Evolutionary conservation across 2,113 vertebrate genomes (phyloP).

Genomic region (Pseudopodoces humilis): DNA sequence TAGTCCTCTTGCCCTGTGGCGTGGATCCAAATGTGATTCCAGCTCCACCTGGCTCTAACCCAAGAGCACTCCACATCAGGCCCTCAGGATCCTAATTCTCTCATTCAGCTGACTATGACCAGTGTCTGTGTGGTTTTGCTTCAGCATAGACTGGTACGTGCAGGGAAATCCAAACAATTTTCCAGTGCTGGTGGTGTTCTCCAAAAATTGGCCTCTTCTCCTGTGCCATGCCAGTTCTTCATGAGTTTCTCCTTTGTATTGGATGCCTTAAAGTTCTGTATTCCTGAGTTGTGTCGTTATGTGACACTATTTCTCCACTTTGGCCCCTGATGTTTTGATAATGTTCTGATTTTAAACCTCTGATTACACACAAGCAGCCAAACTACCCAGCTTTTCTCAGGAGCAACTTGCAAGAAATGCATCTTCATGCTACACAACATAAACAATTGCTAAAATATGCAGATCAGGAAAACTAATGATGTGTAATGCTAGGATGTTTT

Average conservation of each 20-base stretch:
- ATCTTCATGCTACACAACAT: neutral
- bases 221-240: neutral
- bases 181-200: neutral
- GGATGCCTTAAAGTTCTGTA: neutral
- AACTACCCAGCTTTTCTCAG: neutral
- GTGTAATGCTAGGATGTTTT: slow-evolving; percentile 15
- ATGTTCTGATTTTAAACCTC: neutral
- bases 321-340: neutral
- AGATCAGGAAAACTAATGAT: slow-evolving; percentile 42
- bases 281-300: neutral
- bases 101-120: neutral
- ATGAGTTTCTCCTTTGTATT: neutral
- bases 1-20: slow-evolving; percentile 2
- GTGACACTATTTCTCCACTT: neutral
- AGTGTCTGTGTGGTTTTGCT: neutral
- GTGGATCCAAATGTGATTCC: neutral
- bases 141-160: neutral
- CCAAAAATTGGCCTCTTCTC: neutral
- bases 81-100: slow-evolving; percentile 7
- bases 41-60: slow-evolving; percentile 18
- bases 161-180: neutral
- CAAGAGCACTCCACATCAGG: neutral
- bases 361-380: neutral
- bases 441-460: slow-evolving; percentile 44
- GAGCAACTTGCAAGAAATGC: neutral